Evolutionary conservation across 2,113 vertebrate genomes (phyloP), one percentile per base, ranked within the genome.

Genomic region (Stictonetta naevosa): DNA sequence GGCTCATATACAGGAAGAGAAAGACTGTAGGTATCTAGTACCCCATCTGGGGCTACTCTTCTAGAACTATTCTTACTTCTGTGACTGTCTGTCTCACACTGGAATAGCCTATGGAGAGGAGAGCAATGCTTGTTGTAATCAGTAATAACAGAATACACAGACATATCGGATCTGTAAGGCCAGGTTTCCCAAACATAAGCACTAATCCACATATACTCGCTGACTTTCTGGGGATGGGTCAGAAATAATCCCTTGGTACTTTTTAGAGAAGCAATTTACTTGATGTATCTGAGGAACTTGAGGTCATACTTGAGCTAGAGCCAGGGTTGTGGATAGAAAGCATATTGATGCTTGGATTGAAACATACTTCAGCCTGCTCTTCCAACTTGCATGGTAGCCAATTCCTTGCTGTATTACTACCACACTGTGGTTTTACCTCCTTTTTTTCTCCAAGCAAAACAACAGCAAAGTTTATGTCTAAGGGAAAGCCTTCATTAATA

Each of bases 71-170:
- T 88, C 31, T 78, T 29, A 42, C 19, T 85, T 92, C 31, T 60
- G 6, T 26, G 38, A 31, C 4, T 33, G 29, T 23, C 58, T 34
- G 10, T 63, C 56, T 74, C n/a, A 48, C 50, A 13, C 17, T 23
- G 60, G 17, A 68, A 63, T 3, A 79, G 12, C 21, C 31, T 40
- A 28, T 29, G 36, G 25, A 40, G 62, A 40, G 36, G 36, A 29
- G 36, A 63, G 22, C 34, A 68, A 56, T 26, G 48, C 8, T 36
- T 40, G 14, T 12, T 42, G 21, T 42, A 48, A 33, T 59, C 68
- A 3, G 0, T 11, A 48, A 56, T 2, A 42, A 5, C 55, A 73
- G 12, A 60, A 15, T 3, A 58, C 20, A 28, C 60, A 40, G 19
- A 71, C 42, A 53, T 1, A 5, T 48, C 2, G 64, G 28, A 58